Evolutionary conservation across 2,113 vertebrate genomes (phyloP).

Genomic region (Cynopterus brachyotis): DNA sequence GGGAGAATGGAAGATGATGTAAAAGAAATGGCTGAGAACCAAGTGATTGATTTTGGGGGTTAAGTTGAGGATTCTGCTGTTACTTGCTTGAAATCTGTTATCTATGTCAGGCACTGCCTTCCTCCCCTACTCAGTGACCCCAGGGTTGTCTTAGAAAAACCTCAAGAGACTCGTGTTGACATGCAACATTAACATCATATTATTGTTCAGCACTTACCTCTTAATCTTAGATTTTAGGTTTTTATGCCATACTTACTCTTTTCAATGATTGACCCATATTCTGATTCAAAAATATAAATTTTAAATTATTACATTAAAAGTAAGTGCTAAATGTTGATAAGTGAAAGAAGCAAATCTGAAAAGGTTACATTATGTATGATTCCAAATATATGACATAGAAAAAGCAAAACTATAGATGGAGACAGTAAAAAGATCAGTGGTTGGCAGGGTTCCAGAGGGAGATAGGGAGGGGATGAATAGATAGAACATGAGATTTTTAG

Average conservation of each 20-base stretch:
- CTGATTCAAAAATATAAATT: not conserved
- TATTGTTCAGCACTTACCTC: not conserved
- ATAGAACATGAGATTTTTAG: not conserved
- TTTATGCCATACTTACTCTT: not conserved
- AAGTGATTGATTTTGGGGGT: not conserved
- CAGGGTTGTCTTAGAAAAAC: not conserved
- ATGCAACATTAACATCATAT: not conserved
- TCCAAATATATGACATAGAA: not conserved
- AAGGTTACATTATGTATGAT: not conserved
- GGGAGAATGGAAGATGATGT: not conserved
- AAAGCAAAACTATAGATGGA: not conserved
- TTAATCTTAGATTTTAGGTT: not conserved
- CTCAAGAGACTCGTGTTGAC: not conserved
- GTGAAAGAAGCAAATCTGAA: not conserved
- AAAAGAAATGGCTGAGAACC: not conserved
- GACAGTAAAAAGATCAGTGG: not conserved
- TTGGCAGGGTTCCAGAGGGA: not conserved
- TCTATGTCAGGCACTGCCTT: not conserved
- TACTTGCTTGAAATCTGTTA: not conserved
- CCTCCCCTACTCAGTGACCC: not conserved
- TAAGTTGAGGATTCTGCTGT: not conserved
- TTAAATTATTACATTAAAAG: not conserved
- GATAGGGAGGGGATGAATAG: no score
- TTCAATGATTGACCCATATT: not conserved
- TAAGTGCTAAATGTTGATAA: not conserved